phyloP scores from a whole-genome alignment of 2,888 invertebrate species.

The Sycophila texana region DNA sequence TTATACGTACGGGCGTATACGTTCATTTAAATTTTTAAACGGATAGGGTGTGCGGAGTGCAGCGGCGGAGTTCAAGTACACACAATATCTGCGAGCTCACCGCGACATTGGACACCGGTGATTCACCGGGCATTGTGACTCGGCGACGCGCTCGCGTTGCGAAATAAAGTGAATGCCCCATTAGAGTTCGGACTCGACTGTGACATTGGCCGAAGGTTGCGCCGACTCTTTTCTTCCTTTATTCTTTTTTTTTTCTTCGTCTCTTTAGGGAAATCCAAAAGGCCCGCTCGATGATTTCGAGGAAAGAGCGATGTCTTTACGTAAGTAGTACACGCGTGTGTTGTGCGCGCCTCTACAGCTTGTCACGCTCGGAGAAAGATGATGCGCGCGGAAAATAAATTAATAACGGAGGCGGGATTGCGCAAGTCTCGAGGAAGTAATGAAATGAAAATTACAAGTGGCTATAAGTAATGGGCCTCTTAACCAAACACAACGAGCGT shows the following conservation, averaged over 20 bases:
- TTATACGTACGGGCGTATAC: too few species aligned
- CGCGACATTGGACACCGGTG: too few species aligned
- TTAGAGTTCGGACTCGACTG: neutral
- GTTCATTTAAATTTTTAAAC: too few species aligned
- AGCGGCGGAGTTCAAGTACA: too few species aligned
- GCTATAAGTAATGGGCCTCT: neutral
- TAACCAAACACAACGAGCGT: neutral
- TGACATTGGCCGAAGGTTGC: neutral
- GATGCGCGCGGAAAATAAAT: conserved; percentile 24
- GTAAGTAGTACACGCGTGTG: conserved; percentile 19
- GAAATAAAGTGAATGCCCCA: neutral
- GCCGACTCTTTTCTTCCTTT: neutral
- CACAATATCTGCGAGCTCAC: too few species aligned
- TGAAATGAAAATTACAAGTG: conserved; percentile 5
- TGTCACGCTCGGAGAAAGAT: conserved; percentile 31
- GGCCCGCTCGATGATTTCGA: neutral
- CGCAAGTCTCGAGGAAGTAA: conserved; percentile 34
- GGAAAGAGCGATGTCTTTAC: neutral
- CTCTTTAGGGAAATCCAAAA: neutral
- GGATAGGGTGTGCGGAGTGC: too few species aligned
- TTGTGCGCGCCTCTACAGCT: conserved; percentile 2
- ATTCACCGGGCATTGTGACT: too few species aligned
- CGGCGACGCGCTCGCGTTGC: neutral
- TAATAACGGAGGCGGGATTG: conserved; percentile 22
- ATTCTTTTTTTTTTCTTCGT: too few species aligned